phyloP scores from a whole-genome alignment of 2,113 vertebrate genomes.

The Tringa solitaria region DNA sequence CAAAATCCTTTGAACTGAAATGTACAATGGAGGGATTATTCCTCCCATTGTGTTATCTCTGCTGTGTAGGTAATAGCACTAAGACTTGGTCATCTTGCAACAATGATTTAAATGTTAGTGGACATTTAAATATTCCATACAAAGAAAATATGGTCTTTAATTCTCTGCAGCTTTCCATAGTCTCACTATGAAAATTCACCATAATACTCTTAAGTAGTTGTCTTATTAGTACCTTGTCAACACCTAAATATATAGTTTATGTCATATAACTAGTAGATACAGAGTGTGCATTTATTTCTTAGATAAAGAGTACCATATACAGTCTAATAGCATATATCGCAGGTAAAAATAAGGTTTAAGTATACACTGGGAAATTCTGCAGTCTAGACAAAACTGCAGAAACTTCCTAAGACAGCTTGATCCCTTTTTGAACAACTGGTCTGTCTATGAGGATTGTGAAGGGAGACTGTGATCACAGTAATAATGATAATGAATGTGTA shows the following conservation, averaged over 20 bases:
- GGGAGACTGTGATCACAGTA: neutral
- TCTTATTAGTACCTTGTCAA: neutral
- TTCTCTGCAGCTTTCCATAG: neutral
- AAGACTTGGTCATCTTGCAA: neutral
- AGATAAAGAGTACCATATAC: neutral
- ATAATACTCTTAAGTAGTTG: neutral
- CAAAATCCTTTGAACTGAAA: neutral
- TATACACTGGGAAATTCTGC: neutral
- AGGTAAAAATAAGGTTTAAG: neutral
- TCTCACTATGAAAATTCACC: neutral
- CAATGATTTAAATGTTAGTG: neutral
- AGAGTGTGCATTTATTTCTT: neutral
- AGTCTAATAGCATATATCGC: neutral
- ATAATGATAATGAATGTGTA: neutral
- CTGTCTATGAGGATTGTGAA: neutral
- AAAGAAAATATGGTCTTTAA: neutral
- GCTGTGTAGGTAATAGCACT: neutral
- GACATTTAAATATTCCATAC: neutral
- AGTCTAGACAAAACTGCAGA: neutral
- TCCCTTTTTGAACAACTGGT: neutral
- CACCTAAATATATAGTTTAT: neutral
- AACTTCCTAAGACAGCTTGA: neutral
- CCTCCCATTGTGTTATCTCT: neutral
- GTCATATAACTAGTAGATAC: neutral
- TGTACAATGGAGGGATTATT: neutral